A percentile compares a stretch with the other conserved stretches of the same genome.
These are phyloP conservation scores for Chelonus insularis DNA, from an alignment of 1,140 invertebrate species.

Conservation along the genomic window DNA sequence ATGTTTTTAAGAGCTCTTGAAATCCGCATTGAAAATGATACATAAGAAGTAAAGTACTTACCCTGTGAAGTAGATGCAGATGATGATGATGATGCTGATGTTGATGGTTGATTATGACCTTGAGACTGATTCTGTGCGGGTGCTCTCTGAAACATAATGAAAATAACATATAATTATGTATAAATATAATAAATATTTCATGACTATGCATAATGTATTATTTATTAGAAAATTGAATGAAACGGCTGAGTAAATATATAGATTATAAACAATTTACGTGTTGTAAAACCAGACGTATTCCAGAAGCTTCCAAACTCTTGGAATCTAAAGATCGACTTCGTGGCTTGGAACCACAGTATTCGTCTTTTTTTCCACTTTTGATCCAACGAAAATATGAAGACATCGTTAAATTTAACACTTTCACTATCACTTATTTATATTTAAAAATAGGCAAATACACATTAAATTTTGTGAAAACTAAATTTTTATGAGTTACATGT, in stretches of 20 bases:
- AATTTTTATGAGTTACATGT: no score
- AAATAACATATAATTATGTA: constrained; percentile 30
- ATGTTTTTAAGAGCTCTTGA: no score
- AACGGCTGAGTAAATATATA: constrained; percentile 3
- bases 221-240: constrained; percentile 22
- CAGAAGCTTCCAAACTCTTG: constrained; percentile 71
- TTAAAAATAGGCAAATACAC: no score
- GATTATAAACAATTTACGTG: constrained; percentile 44
- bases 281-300: constrained; percentile 66
- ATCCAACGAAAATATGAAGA: constrained; percentile 75
- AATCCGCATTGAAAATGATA: neutral
- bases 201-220: constrained; percentile 5
- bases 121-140: constrained; percentile 52
- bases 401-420: constrained; percentile 55
- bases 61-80: neutral
- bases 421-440: constrained; percentile 8
- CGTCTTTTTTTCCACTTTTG: constrained; percentile 69
- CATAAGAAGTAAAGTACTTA: neutral
- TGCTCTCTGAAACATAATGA: constrained; percentile 66
- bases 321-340: constrained; percentile 78
- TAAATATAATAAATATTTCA: constrained; percentile 6
- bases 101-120: constrained; percentile 65
- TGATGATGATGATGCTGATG: constrained; percentile 51
- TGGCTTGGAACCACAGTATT: constrained; percentile 65
- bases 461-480: no score